These are phyloP conservation scores for Sweltsa coloradensis DNA, from an alignment of 1,140 invertebrate genomes.

Conservation along the genomic window DNA sequence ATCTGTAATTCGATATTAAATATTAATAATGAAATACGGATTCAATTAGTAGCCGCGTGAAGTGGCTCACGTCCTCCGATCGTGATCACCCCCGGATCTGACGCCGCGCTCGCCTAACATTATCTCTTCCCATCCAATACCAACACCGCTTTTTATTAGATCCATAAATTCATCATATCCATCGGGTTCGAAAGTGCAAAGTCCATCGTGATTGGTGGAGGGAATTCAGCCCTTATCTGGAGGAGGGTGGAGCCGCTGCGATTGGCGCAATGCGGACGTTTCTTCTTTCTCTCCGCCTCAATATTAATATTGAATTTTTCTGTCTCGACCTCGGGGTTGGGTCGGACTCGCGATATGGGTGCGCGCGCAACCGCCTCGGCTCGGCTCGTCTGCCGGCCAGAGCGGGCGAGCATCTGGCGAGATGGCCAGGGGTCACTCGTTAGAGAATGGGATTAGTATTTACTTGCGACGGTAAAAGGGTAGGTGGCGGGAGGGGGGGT, in stretches of 20 bases:
- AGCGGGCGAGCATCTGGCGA: neutral
- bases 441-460: slow-evolving; percentile 3
- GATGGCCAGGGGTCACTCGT: slow-evolving; percentile 4
- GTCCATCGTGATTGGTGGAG: slow-evolving; percentile 12
- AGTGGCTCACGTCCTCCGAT: too few species aligned
- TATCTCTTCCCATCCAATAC: slow-evolving; percentile 15
- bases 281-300: slow-evolving; percentile 20
- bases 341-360: slow-evolving; percentile 8
- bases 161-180: slow-evolving; percentile 43
- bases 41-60: too few species aligned
- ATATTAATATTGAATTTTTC: slow-evolving; percentile 35
- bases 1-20: too few species aligned
- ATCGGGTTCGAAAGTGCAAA: slow-evolving; percentile 19
- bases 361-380: neutral
- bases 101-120: too few species aligned
- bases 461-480: neutral
- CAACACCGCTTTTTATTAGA: slow-evolving; percentile 35
- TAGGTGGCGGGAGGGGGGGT: neutral
- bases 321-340: slow-evolving; percentile 4
- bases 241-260: slow-evolving; percentile 9
- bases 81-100: too few species aligned
- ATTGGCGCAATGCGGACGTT: slow-evolving; percentile 33
- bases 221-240: neutral
- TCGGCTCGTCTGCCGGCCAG: neutral
- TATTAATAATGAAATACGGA: too few species aligned